phyloP scores from a whole-genome alignment of 2,113 vertebrate genomes.

The Helogale parvula region DNA sequence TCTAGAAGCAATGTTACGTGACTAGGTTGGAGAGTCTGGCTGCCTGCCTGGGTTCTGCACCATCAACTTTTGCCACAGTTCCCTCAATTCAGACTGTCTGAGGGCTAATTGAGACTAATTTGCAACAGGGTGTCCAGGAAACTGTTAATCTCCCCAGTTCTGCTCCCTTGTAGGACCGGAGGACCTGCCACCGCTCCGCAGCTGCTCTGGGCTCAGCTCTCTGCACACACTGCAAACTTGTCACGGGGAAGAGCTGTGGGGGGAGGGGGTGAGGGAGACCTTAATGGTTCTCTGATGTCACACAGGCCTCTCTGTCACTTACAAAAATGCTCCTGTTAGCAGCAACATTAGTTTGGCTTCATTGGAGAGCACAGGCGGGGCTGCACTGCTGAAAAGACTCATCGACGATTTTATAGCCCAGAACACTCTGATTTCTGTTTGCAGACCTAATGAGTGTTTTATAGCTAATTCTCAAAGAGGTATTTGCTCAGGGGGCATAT shows the following conservation, averaged over 20 bases:
- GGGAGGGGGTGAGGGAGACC: not conserved
- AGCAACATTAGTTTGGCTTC: not conserved
- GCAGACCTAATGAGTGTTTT: constrained; percentile 43
- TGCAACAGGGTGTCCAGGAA: not conserved
- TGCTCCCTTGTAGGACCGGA: not conserved
- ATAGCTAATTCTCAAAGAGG: not conserved
- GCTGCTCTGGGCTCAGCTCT: not conserved
- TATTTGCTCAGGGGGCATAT: constrained; percentile 4
- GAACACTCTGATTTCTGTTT: constrained; percentile 52
- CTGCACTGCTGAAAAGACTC: not conserved
- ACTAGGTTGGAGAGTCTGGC: constrained; percentile 4
- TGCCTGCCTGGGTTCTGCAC: constrained; percentile 17
- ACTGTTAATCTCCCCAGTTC: not conserved
- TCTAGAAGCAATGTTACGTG: not conserved
- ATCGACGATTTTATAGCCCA: not conserved
- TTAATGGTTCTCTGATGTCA: not conserved
- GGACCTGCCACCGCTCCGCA: not conserved
- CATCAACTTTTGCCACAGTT: not conserved
- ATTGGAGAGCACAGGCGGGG: not conserved
- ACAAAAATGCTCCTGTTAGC: not conserved
- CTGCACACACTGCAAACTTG: not conserved
- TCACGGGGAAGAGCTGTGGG: not conserved
- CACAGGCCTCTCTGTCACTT: not conserved
- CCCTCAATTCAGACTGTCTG: not conserved
- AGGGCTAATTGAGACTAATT: not conserved